A percentile compares a stretch with the other conserved stretches of the same genome.
These are phyloP conservation scores for Sycophila texana DNA, from an alignment of 2,888 invertebrate genomes.

Conservation along the genomic window DNA sequence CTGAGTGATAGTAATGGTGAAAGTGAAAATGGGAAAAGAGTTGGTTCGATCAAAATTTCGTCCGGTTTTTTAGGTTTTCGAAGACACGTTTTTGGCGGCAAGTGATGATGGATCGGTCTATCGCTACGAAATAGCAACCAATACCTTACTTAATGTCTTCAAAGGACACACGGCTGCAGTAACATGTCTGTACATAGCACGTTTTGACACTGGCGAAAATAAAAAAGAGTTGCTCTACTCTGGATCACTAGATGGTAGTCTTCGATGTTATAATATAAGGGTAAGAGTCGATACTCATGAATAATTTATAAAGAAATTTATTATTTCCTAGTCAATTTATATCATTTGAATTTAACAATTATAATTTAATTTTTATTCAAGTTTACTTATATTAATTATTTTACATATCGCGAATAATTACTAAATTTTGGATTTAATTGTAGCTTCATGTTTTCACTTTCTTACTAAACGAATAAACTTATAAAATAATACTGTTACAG, in stretches of 20 bases:
- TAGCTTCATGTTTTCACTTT: neutral
- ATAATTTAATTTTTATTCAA: too few species aligned
- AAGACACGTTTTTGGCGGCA: slow-evolving; percentile 80
- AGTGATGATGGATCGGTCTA: slow-evolving; percentile 82
- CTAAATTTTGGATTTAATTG: neutral
- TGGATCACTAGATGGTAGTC: slow-evolving; percentile 80
- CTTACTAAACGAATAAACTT: neutral
- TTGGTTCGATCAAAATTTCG: slow-evolving; percentile 46
- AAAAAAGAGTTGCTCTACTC: slow-evolving; percentile 79
- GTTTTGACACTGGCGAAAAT: slow-evolving; percentile 69
- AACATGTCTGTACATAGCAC: slow-evolving; percentile 79
- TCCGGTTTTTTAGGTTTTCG: slow-evolving; percentile 77
- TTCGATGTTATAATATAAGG: slow-evolving; percentile 80
- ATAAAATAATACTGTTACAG: slow-evolving; percentile 72
- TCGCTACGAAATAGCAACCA: slow-evolving; percentile 78
- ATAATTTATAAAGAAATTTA: neutral
- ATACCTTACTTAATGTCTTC: slow-evolving; percentile 78
- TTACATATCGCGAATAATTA: neutral
- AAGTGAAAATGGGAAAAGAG: slow-evolving; percentile 21
- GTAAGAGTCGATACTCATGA: slow-evolving; percentile 68
- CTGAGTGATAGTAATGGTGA: neutral
- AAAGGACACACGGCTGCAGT: slow-evolving; percentile 80
- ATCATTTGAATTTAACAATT: too few species aligned
- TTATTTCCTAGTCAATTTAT: neutral
- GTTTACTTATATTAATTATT: neutral